These are phyloP conservation scores for Melinopterus prodromus DNA, from an alignment of 2,888 invertebrate genomes.

Conservation along the genomic window DNA sequence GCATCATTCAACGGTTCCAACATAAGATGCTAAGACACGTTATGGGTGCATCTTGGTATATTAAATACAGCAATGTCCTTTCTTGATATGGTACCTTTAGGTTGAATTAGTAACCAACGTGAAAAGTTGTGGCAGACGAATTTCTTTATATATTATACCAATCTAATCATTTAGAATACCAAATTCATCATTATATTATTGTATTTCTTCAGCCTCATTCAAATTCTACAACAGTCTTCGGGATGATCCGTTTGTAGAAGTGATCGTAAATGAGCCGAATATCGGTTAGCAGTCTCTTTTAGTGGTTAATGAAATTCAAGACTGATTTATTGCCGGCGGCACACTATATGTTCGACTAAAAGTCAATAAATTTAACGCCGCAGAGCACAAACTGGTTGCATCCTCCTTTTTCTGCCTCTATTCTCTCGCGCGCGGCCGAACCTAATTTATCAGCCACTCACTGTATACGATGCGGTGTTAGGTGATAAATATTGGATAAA, in stretches of 20 bases:
- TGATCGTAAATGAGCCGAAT: conserved; percentile 20
- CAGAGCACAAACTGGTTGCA: conserved; percentile 22
- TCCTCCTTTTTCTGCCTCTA: background rate
- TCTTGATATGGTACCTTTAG: no score
- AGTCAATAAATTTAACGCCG: conserved; percentile 20
- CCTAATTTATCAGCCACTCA: conserved; percentile 18
- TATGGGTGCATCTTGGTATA: no score
- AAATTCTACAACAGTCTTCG: background rate
- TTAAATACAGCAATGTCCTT: no score
- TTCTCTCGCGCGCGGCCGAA: conserved; percentile 8
- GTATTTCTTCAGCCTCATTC: no score
- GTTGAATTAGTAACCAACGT: no score
- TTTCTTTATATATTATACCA: no score
- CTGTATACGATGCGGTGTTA: conserved; percentile 10
- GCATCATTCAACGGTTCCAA: no score
- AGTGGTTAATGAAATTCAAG: conserved; percentile 25
- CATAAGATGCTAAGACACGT: no score
- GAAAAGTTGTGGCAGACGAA: no score
- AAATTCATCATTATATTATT: no score
- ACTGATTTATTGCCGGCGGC: conserved; percentile 20
- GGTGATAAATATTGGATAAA: conserved; percentile 26
- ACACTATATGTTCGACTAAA: conserved; percentile 20
- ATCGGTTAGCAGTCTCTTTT: conserved; percentile 25
- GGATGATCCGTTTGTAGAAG: background rate
- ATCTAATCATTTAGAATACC: no score